A percentile compares a stretch with the other conserved stretches of the same genome.
These are phyloP conservation scores for Eledone cirrhosa DNA, from an alignment of 2,888 invertebrate genomes.

Conservation along the genomic window DNA sequence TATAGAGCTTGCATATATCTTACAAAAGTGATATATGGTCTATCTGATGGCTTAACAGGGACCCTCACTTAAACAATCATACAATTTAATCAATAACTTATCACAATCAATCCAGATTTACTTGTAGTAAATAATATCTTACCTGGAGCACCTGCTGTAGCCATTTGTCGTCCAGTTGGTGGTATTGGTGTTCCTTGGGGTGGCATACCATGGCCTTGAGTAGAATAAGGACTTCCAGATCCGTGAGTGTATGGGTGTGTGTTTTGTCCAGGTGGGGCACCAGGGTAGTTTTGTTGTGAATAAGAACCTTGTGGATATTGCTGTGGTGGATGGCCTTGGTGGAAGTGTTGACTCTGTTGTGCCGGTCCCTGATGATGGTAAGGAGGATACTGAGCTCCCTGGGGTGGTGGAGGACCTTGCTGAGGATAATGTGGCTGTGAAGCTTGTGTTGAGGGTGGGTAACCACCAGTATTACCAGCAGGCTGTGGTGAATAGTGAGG, in stretches of 20 bases:
- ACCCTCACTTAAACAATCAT: too few species aligned
- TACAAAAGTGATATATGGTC: too few species aligned
- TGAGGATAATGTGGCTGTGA: conserved; percentile 22
- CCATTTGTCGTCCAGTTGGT: conserved; percentile 19
- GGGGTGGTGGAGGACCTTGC: conserved; percentile 19
- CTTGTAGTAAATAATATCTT: background rate
- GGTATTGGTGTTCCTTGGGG: conserved; percentile 27
- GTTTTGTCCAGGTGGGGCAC: background rate
- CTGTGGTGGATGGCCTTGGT: conserved; percentile 23
- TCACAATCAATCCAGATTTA: too few species aligned
- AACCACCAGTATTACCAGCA: conserved; percentile 16
- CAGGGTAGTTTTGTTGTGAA: conserved; percentile 15
- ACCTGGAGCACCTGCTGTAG: conserved; percentile 11
- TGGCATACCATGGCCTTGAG: conserved; percentile 28
- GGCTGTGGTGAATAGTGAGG: conserved; percentile 23
- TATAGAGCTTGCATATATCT: too few species aligned
- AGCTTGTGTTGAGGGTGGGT: conserved; percentile 5
- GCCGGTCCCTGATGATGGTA: conserved; percentile 19
- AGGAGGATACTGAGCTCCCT: conserved; percentile 19
- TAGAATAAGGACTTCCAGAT: conserved; percentile 22
- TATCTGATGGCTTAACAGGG: too few species aligned
- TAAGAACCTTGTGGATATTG: conserved; percentile 25
- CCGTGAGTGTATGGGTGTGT: conserved; percentile 13
- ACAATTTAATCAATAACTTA: too few species aligned
- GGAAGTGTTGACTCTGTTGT: conserved; percentile 28